These are phyloP conservation scores for Tuta absoluta DNA, from an alignment of 2,888 invertebrate genomes.

Conservation along the genomic window DNA sequence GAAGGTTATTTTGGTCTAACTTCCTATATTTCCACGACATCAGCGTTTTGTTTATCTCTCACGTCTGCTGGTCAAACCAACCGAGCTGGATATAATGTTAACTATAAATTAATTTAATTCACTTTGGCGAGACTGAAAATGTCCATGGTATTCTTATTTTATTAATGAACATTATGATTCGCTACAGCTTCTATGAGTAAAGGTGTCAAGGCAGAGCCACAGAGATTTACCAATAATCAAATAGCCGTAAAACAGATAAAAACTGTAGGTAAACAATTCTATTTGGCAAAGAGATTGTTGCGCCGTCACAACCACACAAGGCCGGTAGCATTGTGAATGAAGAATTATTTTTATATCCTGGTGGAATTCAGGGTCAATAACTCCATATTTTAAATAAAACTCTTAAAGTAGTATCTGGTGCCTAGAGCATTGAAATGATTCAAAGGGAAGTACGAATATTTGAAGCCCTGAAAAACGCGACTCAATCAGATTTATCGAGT, in stretches of 20 bases:
- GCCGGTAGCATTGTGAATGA: slow-evolving; percentile 57
- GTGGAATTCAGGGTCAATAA: slow-evolving; percentile 31
- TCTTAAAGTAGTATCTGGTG: neutral
- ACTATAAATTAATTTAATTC: slow-evolving; percentile 21
- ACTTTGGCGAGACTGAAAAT: slow-evolving; percentile 19
- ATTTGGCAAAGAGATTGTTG: slow-evolving; percentile 63
- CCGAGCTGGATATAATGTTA: slow-evolving; percentile 1
- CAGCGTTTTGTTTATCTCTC: slow-evolving; percentile 13
- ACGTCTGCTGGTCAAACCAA: slow-evolving; percentile 12
- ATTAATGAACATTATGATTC: slow-evolving; percentile 31
- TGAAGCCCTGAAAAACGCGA: too few species aligned
- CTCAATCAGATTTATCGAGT: too few species aligned
- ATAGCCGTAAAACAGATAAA: slow-evolving; percentile 12
- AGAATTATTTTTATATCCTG: slow-evolving; percentile 43
- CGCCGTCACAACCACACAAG: slow-evolving; percentile 54
- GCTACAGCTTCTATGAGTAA: slow-evolving; percentile 33
- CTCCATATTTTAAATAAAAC: slow-evolving; percentile 15
- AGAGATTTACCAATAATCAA: slow-evolving; percentile 17
- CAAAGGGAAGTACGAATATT: too few species aligned
- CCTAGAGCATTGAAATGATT: too few species aligned
- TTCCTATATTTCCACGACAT: slow-evolving; percentile 9
- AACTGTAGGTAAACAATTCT: slow-evolving; percentile 33
- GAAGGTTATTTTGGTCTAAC: slow-evolving; percentile 9
- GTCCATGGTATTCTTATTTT: slow-evolving; percentile 27
- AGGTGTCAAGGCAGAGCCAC: slow-evolving; percentile 36